phyloP scores from a whole-genome alignment of 2,888 invertebrate species.

The Mellilla xanthometata region DNA sequence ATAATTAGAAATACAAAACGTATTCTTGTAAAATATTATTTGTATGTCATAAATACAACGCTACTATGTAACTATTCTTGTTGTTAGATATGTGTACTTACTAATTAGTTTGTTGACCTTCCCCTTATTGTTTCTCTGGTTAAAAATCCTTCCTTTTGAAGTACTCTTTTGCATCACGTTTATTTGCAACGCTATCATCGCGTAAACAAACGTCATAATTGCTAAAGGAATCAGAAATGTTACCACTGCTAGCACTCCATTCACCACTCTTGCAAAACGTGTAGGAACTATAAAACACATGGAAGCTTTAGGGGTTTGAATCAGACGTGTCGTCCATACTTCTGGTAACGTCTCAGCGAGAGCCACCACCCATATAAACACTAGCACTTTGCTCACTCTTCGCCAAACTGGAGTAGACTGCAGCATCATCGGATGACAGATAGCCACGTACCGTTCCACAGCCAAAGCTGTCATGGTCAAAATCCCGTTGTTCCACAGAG shows the following conservation, averaged over 20 bases:
- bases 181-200: constrained; percentile 56
- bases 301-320: constrained; percentile 38
- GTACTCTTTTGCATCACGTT: constrained; percentile 38
- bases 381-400: constrained; percentile 51
- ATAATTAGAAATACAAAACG: too few species aligned
- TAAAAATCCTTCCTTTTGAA: constrained; percentile 45
- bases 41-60: too few species aligned
- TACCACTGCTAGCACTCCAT: constrained; percentile 48
- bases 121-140: constrained; percentile 51
- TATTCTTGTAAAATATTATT: too few species aligned
- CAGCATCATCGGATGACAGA: constrained; percentile 51
- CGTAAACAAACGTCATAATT: constrained; percentile 55
- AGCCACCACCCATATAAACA: constrained; percentile 49
- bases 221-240: constrained; percentile 52
- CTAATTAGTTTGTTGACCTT: constrained; percentile 59
- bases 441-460: constrained; percentile 56
- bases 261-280: constrained; percentile 42
- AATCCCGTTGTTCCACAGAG: constrained; percentile 56
- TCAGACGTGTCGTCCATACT: constrained; percentile 46
- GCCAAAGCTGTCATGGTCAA: constrained; percentile 57
- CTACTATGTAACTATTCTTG: too few species aligned
- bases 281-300: constrained; percentile 52
- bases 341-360: constrained; percentile 51
- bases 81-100: constrained; percentile 47
- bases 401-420: constrained; percentile 44